These are phyloP conservation scores for Mesorhabditis sp. DNA, from an alignment of 2,888 invertebrate species.

Conservation along the genomic window DNA sequence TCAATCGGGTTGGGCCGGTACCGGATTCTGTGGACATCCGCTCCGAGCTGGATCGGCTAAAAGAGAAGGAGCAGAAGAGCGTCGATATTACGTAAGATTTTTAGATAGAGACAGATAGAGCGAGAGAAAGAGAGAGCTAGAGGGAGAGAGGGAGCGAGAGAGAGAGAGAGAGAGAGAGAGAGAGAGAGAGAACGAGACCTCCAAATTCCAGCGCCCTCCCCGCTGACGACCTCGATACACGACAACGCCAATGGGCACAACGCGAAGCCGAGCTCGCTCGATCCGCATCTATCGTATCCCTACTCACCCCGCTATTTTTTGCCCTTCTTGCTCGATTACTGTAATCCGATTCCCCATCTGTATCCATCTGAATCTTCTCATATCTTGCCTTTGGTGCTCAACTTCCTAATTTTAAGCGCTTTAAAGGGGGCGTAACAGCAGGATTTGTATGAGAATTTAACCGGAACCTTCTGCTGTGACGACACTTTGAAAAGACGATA, in stretches of 20 bases:
- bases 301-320: background rate
- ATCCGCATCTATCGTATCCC: background rate
- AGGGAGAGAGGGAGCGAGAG: background rate
- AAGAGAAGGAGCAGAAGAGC: background rate
- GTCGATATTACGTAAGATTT: constrained; percentile 4
- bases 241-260: background rate
- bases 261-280: background rate
- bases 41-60: background rate
- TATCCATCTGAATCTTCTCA: no score
- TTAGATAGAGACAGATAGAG: background rate
- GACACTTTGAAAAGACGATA: no score
- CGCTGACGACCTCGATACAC: background rate
- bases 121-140: background rate
- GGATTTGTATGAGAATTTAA: no score
- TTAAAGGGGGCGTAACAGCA: no score
- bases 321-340: background rate
- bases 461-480: no score
- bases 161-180: background rate
- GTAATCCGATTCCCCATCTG: background rate
- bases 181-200: background rate
- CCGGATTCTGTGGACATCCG: background rate
- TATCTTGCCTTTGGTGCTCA: no score
- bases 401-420: no score
- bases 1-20: background rate
- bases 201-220: background rate